These are phyloP conservation scores for Drosophila biarmipes DNA, from an alignment of 1,140 invertebrate species.

Conservation along the genomic window DNA sequence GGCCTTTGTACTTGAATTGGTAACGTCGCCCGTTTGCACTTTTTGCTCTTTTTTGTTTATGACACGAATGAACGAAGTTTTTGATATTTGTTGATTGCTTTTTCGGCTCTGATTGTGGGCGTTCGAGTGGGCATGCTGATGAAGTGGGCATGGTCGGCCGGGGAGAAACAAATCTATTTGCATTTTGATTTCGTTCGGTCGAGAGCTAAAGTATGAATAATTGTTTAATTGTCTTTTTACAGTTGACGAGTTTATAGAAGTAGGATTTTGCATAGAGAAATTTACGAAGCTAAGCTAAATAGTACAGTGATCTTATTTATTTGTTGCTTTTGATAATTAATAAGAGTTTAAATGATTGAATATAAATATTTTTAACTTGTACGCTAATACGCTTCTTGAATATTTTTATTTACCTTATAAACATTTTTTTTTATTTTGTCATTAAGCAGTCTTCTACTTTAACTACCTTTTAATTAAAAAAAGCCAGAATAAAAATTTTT, in stretches of 20 bases:
- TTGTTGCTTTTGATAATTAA: too few relatives aligned
- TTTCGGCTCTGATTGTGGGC: conserved; percentile 58
- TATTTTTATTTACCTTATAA: background rate
- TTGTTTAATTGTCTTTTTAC: conserved; percentile 37
- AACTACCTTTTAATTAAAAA: too few relatives aligned
- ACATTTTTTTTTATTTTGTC: background rate
- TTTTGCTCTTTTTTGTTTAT: conserved; percentile 67
- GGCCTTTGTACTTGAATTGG: conserved; percentile 56
- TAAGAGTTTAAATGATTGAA: too few relatives aligned
- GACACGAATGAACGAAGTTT: conserved; percentile 72
- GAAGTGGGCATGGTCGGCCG: conserved; percentile 29
- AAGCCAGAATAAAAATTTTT: too few relatives aligned
- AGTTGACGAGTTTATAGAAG: conserved; percentile 2
- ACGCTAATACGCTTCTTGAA: too few relatives aligned
- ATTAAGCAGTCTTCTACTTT: too few relatives aligned
- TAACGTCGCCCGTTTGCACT: conserved; percentile 26
- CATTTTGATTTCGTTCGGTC: conserved; percentile 44
- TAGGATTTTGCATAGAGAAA: background rate
- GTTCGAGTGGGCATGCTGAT: conserved; percentile 25
- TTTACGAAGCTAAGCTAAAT: too few relatives aligned
- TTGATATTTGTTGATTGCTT: conserved; percentile 80
- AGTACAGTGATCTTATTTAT: too few relatives aligned
- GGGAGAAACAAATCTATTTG: conserved; percentile 43
- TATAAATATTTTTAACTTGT: background rate
- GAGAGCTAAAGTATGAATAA: conserved; percentile 19